These are phyloP conservation scores for Mergus octosetaceus DNA, from an alignment of 2,797 vertebrate genomes.

Conservation along the genomic window DNA sequence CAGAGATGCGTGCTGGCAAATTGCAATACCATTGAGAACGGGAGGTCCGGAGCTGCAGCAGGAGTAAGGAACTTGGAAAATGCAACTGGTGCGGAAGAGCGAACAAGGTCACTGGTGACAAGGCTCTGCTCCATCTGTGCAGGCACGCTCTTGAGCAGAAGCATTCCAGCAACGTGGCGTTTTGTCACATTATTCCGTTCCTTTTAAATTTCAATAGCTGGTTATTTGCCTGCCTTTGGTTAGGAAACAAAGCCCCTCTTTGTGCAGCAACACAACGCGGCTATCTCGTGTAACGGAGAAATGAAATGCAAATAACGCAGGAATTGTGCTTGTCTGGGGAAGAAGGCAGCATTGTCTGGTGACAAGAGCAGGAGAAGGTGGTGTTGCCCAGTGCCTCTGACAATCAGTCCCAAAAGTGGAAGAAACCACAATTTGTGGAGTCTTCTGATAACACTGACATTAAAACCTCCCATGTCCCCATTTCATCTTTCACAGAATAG, in stretches of 20 bases:
- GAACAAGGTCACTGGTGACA: conserved; percentile 71
- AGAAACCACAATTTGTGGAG: background rate
- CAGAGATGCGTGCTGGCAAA: conserved; percentile 21
- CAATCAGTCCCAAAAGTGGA: background rate
- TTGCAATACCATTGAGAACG: conserved; percentile 15
- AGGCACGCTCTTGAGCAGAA: conserved; percentile 40
- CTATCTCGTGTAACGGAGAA: conserved; percentile 13
- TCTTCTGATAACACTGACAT: background rate
- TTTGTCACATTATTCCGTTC: conserved; percentile 29
- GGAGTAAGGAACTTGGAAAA: conserved; percentile 68
- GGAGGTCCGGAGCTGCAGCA: conserved; percentile 43
- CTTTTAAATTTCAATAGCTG: conserved; percentile 29
- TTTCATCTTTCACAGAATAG: background rate
- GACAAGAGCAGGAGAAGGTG: background rate
- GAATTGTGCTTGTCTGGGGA: conserved; percentile 7
- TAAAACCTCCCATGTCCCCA: background rate
- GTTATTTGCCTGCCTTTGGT: conserved; percentile 42
- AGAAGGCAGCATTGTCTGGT: conserved; percentile 13
- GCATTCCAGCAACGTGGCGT: conserved; percentile 42
- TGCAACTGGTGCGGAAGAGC: conserved; percentile 62
- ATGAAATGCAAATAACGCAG: conserved; percentile 47
- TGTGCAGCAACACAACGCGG: background rate
- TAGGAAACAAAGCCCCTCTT: conserved; percentile 52
- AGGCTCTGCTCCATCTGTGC: conserved; percentile 65
- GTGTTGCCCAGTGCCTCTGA: background rate